Conservation (phyloP, 2,888 invertebrate genomes). For the Eupithecia tripunctaria region DNA sequence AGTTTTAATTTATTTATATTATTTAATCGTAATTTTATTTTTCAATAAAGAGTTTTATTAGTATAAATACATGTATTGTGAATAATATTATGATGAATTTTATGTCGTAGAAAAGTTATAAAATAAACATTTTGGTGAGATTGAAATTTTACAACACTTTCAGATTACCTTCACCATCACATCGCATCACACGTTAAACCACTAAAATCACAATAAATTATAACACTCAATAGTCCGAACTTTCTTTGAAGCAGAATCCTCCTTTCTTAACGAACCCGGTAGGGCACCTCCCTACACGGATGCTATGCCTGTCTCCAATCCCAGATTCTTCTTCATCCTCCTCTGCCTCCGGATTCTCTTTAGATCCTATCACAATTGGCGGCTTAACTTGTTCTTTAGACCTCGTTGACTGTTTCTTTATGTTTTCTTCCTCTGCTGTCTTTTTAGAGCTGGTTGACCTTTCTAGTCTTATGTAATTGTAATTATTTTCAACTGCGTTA, state of each 20-base stretch:
- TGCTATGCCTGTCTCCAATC: slow-evolving; percentile 43
- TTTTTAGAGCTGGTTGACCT: background rate
- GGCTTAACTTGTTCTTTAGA: background rate
- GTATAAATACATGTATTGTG: too few relatives aligned
- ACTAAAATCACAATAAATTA: background rate
- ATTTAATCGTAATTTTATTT: too few relatives aligned
- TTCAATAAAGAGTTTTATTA: too few relatives aligned
- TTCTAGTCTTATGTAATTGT: background rate
- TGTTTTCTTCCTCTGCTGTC: background rate
- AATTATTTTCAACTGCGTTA: background rate
- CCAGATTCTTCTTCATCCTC: slow-evolving; percentile 19
- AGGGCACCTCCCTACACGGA: slow-evolving; percentile 48
- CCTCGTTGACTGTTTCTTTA: background rate
- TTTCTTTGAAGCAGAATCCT: slow-evolving; percentile 51
- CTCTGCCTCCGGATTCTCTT: slow-evolving; percentile 15
- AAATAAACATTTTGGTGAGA: background rate
- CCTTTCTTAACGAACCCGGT: slow-evolving; percentile 46
- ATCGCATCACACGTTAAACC: background rate
- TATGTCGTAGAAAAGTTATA: background rate
- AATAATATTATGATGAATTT: too few relatives aligned
- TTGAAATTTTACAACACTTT: background rate
- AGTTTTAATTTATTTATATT: too few relatives aligned
- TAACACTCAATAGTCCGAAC: background rate
- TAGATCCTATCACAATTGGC: slow-evolving; percentile 8
- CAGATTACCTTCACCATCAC: background rate